phyloP scores from a whole-genome alignment of 2,888 invertebrate genomes.

The Epinotia bilunana region DNA sequence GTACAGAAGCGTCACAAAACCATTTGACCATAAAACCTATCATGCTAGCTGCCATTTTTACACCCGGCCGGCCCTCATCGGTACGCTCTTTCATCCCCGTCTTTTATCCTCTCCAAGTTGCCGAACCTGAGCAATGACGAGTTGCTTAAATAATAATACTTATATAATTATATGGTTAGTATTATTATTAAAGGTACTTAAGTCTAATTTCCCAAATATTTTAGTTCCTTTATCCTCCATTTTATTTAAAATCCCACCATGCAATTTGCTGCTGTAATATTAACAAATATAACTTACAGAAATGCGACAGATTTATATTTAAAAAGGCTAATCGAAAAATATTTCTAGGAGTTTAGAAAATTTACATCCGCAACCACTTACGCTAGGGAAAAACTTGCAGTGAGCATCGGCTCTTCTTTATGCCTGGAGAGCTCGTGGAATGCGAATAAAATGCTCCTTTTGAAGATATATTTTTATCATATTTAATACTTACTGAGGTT shows the following conservation, averaged over 20 bases:
- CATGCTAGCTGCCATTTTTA: no score
- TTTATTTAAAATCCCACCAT: neutral
- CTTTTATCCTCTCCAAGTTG: neutral
- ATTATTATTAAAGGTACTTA: no score
- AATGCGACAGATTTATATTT: neutral
- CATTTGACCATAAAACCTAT: no score
- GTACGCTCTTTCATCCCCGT: neutral
- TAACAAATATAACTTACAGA: neutral
- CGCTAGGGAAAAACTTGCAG: constrained; percentile 73
- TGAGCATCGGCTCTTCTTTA: constrained; percentile 75
- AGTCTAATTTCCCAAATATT: no score
- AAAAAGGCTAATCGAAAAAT: constrained; percentile 2
- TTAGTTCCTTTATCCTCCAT: no score
- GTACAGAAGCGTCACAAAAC: no score
- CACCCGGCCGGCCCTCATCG: no score
- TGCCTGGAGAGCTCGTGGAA: constrained; percentile 67
- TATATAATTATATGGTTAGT: no score
- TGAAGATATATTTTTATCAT: constrained; percentile 37
- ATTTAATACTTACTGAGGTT: constrained; percentile 48
- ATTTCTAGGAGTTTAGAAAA: constrained; percentile 48
- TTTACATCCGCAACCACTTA: constrained; percentile 56
- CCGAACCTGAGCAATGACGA: neutral
- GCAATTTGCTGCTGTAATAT: neutral
- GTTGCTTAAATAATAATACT: neutral
- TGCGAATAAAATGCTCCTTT: constrained; percentile 66